Evolutionary conservation across 2,113 vertebrate species (phyloP), one percentile per base, ranked within the genome.

Genomic region (Mus musculus): DNA sequence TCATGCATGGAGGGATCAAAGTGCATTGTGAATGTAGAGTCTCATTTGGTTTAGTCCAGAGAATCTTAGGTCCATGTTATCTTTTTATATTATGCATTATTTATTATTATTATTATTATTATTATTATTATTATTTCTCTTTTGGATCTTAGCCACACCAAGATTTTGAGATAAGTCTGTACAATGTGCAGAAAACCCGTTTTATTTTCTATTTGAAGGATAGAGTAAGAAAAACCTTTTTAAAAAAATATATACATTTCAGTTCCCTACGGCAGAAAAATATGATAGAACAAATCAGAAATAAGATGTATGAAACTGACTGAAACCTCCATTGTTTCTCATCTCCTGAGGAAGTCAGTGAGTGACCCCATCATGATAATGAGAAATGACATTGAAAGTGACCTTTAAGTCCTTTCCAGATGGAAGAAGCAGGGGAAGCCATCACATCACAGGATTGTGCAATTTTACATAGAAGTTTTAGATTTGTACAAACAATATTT

Each of bases 401-500:
- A 85, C 63, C 81, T 87, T 89, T 61, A 63, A 1, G 6, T 86
- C 59, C 3, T 19, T 42, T 76, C 22, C 4, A 14, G n/a, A 52
- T 42, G 36, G 36, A 6, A 71, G 11, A 85, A 56, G 19, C 20
- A 19, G 7, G 42, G 30, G 59, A 42, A 89, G 54, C 12, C 17
- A 78, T 56, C 39, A 30, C 0, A 52, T 49, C 14, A 9, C 22
- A 24, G 19, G 26, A 33, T 84, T 91, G 61, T 49, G 71, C 30
- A 46, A 13, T 75, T 89, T 56, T 56, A 17, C 59, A 46, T 76
- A 78, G 20, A 73, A 4, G 13, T 86, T 82, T 90, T 67, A 78
- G 56, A 46, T 72, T 78, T 36, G 24, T 20, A 30, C 59, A 72
- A 86, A 73, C 63, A 90, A 80, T 81, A 56, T 92, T 96, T 94